Base-by-base conservation (phyloP, 2,797 vertebrate species). In the Arctocebus calabarensis region DNA sequence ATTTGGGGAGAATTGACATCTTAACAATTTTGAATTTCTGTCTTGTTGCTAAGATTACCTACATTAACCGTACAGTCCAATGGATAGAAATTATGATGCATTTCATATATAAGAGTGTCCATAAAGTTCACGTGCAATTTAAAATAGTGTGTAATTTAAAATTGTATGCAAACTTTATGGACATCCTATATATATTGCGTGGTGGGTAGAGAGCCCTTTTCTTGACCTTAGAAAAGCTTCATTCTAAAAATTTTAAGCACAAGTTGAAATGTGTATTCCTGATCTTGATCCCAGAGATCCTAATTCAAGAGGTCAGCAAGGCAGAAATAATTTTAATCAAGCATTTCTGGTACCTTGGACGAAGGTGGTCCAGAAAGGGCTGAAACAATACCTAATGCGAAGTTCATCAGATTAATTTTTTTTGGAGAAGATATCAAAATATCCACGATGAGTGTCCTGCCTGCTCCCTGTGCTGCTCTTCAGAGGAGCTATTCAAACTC, bases 291-390 rank as follows among this genome's bases (percentile, higher is more conserved):
- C 27, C 20, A 48, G 74, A 83, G 73, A 71, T 48, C 90, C 52
- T 61, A 45, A 85, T 55, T 84, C 32, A 82, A 81, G 40, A 52
- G 4, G 27, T 55, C 25, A 71, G 27, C 17, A 88, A 94, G 77
- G 62, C 57, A 95, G 57, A 84, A 29, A 70, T n/a, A 62, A 92
- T 73, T 84, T 95, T 96, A 77, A 90, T 59, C 29, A 90, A 93
- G 77, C 22, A 89, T 83, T 93, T 81, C 3, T 22, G 52, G 20
- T 61, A 84, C 27, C 22, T 48, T 61, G 66, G 59, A 93, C 62
- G 14, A 32, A 62, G 14, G n/a, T 89, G 45, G 32, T 85, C 48
- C 48, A 34, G 23, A 52, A 89, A 86, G 64, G 71, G 8, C 13
- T 94, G 19, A n/a, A 84, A 88, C 59, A 66, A 61, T 20, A 87